A percentile compares a stretch with the other conserved stretches of the same genome.
Evolutionary conservation across 2,797 vertebrate species (phyloP).

Genomic region (Sebastes trivittatus): DNA sequence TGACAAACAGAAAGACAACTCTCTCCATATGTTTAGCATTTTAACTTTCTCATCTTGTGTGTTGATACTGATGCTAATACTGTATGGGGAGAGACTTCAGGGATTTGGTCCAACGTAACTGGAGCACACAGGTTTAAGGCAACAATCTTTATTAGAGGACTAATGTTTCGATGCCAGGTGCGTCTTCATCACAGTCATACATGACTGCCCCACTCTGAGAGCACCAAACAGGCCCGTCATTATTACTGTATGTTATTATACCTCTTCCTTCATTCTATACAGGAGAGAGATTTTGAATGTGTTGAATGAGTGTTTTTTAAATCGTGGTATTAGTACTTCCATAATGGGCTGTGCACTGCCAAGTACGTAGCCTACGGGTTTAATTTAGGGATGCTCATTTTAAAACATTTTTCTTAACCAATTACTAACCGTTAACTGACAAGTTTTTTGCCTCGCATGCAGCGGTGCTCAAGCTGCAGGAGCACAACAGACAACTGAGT

Average conservation of each 20-base stretch:
- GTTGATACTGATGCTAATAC: not conserved
- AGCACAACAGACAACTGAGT: too few species aligned
- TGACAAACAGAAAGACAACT: conserved; percentile 1
- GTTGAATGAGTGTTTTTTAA: not conserved
- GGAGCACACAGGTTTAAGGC: not conserved
- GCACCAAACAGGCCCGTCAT: too few species aligned
- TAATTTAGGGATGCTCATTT: too few species aligned
- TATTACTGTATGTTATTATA: too few species aligned
- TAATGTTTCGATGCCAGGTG: too few species aligned
- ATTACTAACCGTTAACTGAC: too few species aligned
- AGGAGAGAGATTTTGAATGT: too few species aligned
- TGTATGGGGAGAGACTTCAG: not conserved
- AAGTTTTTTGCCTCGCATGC: too few species aligned
- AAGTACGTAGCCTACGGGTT: not conserved
- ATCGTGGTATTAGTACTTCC: not conserved
- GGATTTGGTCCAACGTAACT: not conserved
- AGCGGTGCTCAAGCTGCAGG: too few species aligned
- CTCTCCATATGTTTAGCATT: not conserved
- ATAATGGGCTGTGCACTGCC: not conserved
- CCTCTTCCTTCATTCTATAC: too few species aligned
- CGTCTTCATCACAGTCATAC: not conserved
- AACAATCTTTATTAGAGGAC: not conserved
- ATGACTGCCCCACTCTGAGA: not conserved
- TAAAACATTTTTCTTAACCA: too few species aligned
- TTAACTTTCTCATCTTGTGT: not conserved